Evolutionary conservation across 2,888 invertebrate genomes (phyloP).

Genomic region (Eupithecia inturbata): DNA sequence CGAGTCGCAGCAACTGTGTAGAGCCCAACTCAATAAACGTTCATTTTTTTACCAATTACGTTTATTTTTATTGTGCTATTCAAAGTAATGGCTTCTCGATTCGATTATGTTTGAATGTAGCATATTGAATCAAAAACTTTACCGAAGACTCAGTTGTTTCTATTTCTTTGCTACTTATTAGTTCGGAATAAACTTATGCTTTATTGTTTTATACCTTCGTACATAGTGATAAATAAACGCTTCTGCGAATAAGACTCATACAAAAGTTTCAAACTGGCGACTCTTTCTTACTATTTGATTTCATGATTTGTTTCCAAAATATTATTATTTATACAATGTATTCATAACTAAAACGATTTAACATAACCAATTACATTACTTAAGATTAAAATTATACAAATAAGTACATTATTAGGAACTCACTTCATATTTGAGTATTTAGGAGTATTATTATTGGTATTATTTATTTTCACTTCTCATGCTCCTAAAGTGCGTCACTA

Average conservation of each 20-base stretch:
- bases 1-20: conserved; percentile 32
- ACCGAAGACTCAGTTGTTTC: conserved; percentile 4
- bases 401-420: too few species aligned
- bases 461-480: too few species aligned
- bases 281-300: not conserved
- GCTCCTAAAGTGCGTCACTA: too few species aligned
- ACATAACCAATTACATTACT: too few species aligned
- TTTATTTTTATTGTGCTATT: conserved; percentile 72
- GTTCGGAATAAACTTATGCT: not conserved
- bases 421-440: too few species aligned
- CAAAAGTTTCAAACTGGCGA: not conserved
- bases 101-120: conserved; percentile 63
- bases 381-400: too few species aligned
- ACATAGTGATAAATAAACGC: not conserved
- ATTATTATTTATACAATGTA: too few species aligned
- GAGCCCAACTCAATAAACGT: conserved; percentile 60
- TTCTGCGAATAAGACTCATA: not conserved
- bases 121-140: conserved; percentile 57
- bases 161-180: conserved; percentile 15
- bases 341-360: too few species aligned
- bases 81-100: conserved; percentile 68
- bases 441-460: not conserved
- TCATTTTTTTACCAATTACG: conserved; percentile 74
- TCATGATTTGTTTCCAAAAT: not conserved
- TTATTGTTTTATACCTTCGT: not conserved